These are phyloP conservation scores for Netelia melanura DNA, from an alignment of 2,888 invertebrate genomes.

Conservation along the genomic window DNA sequence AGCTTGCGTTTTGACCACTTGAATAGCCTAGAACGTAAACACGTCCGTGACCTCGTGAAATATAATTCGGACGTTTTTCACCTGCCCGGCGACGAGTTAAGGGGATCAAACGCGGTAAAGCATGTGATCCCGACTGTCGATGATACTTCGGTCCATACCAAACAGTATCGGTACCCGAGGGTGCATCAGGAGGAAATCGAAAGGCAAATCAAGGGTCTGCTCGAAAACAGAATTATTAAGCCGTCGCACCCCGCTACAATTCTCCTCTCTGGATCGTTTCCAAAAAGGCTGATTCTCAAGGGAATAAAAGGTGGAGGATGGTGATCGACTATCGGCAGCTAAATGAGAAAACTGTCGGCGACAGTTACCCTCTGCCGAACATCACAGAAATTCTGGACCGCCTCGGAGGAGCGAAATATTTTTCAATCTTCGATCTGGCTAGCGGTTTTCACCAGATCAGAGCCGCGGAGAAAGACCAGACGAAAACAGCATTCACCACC, in stretches of 20 bases:
- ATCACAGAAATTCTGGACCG: conserved; percentile 71
- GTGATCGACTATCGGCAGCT: background rate
- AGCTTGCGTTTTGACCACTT: too few relatives aligned
- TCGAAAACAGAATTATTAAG: background rate
- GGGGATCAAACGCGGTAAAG: too few relatives aligned
- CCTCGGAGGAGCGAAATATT: conserved; percentile 69
- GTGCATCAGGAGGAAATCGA: conserved; percentile 1
- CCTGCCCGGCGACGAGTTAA: too few relatives aligned
- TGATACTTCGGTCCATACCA: background rate
- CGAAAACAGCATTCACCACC: conserved; percentile 71
- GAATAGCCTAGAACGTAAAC: too few relatives aligned
- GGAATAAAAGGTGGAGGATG: conserved; percentile 55
- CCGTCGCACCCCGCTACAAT: conserved; percentile 65
- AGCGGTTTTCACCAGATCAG: conserved; percentile 69
- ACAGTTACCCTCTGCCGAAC: too few relatives aligned
- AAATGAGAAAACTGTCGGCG: background rate
- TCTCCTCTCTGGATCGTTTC: conserved; percentile 67
- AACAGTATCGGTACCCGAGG: conserved; percentile 5
- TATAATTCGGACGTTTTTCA: too few relatives aligned
- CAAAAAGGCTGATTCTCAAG: conserved; percentile 68
- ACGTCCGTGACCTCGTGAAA: too few relatives aligned
- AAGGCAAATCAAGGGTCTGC: background rate
- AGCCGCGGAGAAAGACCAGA: conserved; percentile 37
- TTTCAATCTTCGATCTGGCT: conserved; percentile 67
- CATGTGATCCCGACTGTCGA: background rate